Evolutionary conservation across 2,113 vertebrate genomes (phyloP).

Genomic region (Heterotis niloticus): DNA sequence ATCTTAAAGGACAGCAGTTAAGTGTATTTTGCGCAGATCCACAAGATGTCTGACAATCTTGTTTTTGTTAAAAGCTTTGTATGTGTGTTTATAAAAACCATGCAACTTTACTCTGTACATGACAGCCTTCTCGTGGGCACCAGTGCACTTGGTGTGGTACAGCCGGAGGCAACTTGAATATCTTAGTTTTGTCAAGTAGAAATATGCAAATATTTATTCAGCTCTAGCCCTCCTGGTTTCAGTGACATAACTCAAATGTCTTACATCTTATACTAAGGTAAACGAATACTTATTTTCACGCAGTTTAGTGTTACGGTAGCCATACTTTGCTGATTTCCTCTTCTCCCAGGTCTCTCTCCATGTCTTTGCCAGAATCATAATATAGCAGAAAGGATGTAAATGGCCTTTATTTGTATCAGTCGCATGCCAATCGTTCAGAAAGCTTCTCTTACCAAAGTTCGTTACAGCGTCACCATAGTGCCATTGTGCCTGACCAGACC

Average conservation of each 20-base stretch:
- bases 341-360: neutral
- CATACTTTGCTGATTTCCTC: neutral
- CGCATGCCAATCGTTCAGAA: no score
- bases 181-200: neutral
- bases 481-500: no score
- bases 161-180: neutral
- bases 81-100: neutral
- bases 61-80: neutral
- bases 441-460: no score
- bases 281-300: neutral
- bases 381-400: no score
- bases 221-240: neutral
- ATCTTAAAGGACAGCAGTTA: neutral
- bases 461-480: no score
- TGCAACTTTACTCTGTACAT: neutral
- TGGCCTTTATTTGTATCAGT: neutral
- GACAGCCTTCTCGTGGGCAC: neutral
- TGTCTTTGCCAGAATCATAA: no score
- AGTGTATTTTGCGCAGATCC: neutral
- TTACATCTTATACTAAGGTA: neutral
- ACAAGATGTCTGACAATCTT: neutral
- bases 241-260: neutral
- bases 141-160: neutral
- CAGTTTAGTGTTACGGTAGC: neutral
- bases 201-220: conserved; percentile 7